phyloP scores from a whole-genome alignment of 2,113 vertebrate species.

The Aldabrachelys gigantea region DNA sequence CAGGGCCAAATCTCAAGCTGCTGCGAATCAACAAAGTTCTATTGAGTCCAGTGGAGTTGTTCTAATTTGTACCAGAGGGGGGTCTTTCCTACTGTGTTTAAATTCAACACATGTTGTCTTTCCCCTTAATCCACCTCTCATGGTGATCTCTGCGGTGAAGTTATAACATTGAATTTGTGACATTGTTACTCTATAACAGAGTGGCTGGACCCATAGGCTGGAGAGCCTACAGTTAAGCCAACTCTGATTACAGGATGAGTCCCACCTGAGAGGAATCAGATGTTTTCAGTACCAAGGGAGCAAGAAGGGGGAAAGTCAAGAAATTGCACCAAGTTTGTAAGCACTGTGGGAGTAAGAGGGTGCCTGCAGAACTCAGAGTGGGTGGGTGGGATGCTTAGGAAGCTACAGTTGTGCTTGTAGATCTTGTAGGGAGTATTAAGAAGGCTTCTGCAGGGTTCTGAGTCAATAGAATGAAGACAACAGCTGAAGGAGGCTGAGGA shows the following conservation, averaged over 20 bases:
- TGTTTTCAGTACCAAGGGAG: not conserved
- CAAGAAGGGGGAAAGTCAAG: not conserved
- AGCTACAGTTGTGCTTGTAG: not conserved
- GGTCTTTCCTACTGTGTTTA: not conserved
- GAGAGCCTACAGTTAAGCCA: not conserved
- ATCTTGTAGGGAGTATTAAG: not conserved
- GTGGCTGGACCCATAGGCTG: not conserved
- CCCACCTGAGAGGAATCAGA: not conserved
- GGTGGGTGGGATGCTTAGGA: not conserved
- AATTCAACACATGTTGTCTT: not conserved
- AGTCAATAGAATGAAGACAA: no score
- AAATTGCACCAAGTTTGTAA: not conserved
- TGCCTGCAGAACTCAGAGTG: not conserved
- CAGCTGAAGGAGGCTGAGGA: not conserved
- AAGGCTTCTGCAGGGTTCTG: not conserved
- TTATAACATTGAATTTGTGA: not conserved
- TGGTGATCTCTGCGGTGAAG: not conserved
- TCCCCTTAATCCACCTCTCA: not conserved
- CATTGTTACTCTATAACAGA: not conserved
- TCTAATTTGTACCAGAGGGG: not conserved
- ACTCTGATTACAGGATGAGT: not conserved
- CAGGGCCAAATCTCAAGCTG: not conserved
- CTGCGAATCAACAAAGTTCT: not conserved
- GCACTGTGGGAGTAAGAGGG: not conserved
- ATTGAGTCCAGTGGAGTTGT: not conserved